Conservation (phyloP, 2,888 invertebrate genomes). For the Embidobia sp. region DNA sequence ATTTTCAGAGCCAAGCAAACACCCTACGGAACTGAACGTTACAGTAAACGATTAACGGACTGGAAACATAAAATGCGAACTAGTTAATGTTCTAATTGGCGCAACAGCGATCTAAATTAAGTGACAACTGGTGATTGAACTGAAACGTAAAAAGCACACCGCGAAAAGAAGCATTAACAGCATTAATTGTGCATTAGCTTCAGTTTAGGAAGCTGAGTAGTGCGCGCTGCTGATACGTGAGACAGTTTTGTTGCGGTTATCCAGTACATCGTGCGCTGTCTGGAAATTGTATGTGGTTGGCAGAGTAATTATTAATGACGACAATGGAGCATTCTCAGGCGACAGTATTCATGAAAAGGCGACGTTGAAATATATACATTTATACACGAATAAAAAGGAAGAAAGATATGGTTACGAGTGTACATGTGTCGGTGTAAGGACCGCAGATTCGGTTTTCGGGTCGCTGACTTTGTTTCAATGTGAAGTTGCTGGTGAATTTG, state of each 20-base stretch:
- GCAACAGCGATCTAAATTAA: no score
- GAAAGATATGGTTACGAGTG: background rate
- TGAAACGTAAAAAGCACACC: background rate
- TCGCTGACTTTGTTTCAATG: background rate
- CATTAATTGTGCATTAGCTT: slow-evolving; percentile 50
- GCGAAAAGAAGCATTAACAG: background rate
- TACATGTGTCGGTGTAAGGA: background rate
- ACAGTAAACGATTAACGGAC: no score
- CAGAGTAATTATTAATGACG: slow-evolving; percentile 67
- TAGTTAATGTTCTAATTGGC: no score
- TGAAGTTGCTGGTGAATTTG: no score
- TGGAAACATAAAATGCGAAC: no score
- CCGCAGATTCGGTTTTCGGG: slow-evolving; percentile 3
- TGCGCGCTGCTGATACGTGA: slow-evolving; percentile 44
- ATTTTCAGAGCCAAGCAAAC: no score
- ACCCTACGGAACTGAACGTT: no score
- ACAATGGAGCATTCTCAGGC: slow-evolving; percentile 73
- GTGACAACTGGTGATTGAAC: background rate
- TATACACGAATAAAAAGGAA: slow-evolving; percentile 21
- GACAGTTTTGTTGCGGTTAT: slow-evolving; percentile 59
- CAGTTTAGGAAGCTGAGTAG: slow-evolving; percentile 46
- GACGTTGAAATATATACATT: slow-evolving; percentile 27
- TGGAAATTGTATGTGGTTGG: slow-evolving; percentile 63
- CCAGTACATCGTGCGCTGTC: slow-evolving; percentile 58
- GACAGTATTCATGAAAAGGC: slow-evolving; percentile 68